These are phyloP conservation scores for Caenorhabditis sp. DNA, from an alignment of 2,888 invertebrate genomes.

Conservation along the genomic window DNA sequence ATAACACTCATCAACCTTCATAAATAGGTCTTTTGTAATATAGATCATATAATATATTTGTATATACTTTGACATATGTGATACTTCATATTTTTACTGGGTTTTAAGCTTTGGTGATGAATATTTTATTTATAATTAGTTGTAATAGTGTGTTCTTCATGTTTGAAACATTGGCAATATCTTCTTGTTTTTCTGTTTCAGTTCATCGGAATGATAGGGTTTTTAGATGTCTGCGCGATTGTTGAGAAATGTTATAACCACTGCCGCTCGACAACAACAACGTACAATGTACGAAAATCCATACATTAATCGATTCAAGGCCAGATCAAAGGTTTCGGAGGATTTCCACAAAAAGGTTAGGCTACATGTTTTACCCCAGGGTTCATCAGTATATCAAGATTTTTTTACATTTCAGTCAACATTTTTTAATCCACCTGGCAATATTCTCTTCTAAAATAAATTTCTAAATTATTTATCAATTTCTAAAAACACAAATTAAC, in stretches of 20 bases:
- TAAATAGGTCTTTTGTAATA: background rate
- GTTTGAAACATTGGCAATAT: background rate
- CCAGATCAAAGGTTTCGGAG: slow-evolving; percentile 60
- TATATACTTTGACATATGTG: background rate
- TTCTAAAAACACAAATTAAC: too few species aligned
- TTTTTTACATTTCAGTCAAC: too few species aligned
- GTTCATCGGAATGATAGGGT: too few species aligned
- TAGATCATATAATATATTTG: background rate
- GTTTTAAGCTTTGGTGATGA: background rate
- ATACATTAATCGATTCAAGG: slow-evolving; percentile 64
- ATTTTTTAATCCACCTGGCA: too few species aligned
- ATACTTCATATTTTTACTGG: background rate
- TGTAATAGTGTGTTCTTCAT: background rate
- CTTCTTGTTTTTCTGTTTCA: background rate
- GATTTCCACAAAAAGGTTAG: slow-evolving; percentile 66
- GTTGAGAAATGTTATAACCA: slow-evolving; percentile 23
- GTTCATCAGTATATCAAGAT: too few species aligned
- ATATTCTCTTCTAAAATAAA: too few species aligned
- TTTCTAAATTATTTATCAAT: too few species aligned
- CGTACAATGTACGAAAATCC: slow-evolving; percentile 68
- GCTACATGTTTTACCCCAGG: background rate
- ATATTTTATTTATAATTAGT: background rate
- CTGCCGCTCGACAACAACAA: slow-evolving; percentile 9
- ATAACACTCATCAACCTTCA: background rate
- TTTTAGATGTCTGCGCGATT: slow-evolving; percentile 34